phyloP scores from a whole-genome alignment of 2,113 vertebrate genomes.

The Lichenostomus cassidix region DNA sequence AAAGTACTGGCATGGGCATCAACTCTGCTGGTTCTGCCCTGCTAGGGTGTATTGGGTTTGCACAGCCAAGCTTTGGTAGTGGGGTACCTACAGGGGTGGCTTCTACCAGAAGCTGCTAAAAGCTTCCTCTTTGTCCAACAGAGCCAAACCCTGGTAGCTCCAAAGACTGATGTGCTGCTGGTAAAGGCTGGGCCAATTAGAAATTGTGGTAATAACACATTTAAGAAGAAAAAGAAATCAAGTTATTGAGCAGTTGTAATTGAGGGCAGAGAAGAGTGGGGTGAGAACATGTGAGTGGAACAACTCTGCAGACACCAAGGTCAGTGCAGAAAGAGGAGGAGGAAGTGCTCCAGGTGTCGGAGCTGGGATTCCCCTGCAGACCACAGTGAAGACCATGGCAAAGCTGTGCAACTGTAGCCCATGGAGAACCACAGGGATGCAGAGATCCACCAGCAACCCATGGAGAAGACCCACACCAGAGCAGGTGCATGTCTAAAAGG shows the following conservation, averaged over 20 bases:
- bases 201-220: background rate
- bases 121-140: background rate
- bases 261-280: background rate
- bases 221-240: background rate
- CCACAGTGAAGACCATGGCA: too few relatives aligned
- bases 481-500: background rate
- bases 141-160: background rate
- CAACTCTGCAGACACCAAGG: background rate
- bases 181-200: background rate
- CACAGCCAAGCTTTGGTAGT: background rate
- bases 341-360: background rate
- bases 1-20: rapidly evolving
- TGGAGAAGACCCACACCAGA: background rate
- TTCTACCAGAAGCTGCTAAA: background rate
- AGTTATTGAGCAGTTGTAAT: background rate
- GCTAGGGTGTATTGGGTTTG: rapidly evolving
- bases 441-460: background rate
- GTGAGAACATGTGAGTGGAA: background rate
- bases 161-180: rapidly evolving
- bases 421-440: background rate
- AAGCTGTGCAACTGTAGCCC: background rate
- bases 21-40: background rate
- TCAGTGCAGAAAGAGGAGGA: background rate
- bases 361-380: background rate
- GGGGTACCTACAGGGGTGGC: background rate